phyloP scores from a whole-genome alignment of 2,113 vertebrate species.

The Nothocercus nigrocapillus region DNA sequence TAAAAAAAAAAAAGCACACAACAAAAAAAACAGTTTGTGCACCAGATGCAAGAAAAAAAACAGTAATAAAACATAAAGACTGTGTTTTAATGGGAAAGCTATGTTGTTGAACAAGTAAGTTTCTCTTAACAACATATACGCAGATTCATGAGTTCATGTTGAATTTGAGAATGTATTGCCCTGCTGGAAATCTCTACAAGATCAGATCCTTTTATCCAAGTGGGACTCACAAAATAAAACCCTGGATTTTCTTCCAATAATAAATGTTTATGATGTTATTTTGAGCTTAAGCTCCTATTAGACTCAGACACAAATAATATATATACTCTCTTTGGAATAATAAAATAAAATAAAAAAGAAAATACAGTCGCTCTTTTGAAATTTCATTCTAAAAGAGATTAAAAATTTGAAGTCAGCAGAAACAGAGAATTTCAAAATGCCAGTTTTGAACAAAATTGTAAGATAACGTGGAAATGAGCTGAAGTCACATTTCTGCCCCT shows the following conservation, averaged over 20 bases:
- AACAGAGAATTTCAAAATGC: background rate
- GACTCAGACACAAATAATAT: background rate
- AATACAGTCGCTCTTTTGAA: background rate
- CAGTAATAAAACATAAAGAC: conserved; percentile 25
- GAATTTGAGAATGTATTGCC: conserved; percentile 25
- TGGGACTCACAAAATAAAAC: conserved; percentile 55
- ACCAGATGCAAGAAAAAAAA: conserved; percentile 30
- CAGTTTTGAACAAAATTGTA: background rate
- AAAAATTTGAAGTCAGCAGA: background rate
- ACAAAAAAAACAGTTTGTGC: conserved; percentile 3
- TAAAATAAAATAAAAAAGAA: background rate
- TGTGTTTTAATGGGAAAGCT: conserved; percentile 58
- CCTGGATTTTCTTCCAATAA: background rate
- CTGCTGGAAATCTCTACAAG: conserved; percentile 48
- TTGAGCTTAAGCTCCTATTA: conserved; percentile 23
- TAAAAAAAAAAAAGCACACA: conserved; percentile 3
- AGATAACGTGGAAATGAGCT: background rate
- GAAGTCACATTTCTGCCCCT: background rate
- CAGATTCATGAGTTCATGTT: conserved; percentile 3
- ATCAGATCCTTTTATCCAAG: conserved; percentile 36
- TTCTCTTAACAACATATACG: background rate
- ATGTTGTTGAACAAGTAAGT: conserved; percentile 53
- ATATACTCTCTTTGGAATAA: background rate
- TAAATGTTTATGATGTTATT: conserved; percentile 52
- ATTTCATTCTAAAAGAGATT: background rate